Evolutionary conservation across 2,113 vertebrate species (phyloP), one percentile per base, ranked within the genome.

Genomic region (Peromyscus leucopus): DNA sequence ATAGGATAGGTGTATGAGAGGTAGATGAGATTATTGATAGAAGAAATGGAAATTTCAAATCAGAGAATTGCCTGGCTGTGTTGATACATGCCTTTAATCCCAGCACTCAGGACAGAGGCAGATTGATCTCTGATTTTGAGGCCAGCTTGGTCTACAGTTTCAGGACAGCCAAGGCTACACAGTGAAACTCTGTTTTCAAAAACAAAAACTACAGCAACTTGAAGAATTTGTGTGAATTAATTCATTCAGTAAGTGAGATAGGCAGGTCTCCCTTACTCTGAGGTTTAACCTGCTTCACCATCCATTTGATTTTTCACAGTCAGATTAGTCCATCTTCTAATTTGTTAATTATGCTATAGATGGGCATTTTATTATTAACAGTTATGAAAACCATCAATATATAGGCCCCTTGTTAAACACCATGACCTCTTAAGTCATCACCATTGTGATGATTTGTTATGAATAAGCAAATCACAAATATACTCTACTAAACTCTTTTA

Each of bases 281-380:
- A 15, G 65, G 8, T 21, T 61, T 26, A 24, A 26, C 21, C 0
- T 80, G 2, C 12, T 93, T 84, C 48, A 5, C 22, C 6, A n/a
- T 0, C 51, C 46, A 39, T 76, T n/a, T 55, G 39, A 26, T 78
- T 97, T 96, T 93, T 88, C 16, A 79, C 1, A 57, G 24, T 85
- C 21, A 94, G 9, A 3, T 33, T 91, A 94, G 48, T 26, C 65
- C 61, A 48, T 61, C 33, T 86, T 91, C 91, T 39, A 86, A 93
- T 85, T 48, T 74, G 15, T 80, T 84, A 19, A 46, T 88, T 67
- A 76, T 65, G 5, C 31, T 55, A 3, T 0, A 91, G 5, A 48
- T 79, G 67, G 36, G 0, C 6, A 71, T 31, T 90, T 88, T 95
- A 92, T 89, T 89, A 89, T 67, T 87, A 74, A 92, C 11, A 72